Base-by-base conservation (phyloP, 2,797 vertebrate genomes). In the Neostethus bicornis region DNA sequence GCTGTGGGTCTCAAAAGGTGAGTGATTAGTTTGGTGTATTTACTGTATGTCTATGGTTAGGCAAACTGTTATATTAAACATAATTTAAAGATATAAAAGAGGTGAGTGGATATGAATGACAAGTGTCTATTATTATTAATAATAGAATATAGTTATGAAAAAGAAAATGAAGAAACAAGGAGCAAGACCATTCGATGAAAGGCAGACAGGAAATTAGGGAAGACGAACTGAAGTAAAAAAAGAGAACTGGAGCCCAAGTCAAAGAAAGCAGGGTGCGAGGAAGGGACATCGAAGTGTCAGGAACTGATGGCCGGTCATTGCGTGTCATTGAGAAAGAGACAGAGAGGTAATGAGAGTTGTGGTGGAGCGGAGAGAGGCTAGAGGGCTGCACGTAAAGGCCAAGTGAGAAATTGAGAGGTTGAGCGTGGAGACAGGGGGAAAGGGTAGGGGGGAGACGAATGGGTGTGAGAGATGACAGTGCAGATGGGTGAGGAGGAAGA, bases 321-420 rank as follows among this genome's bases (percentile, higher is more conserved):
- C 41, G 59, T 82, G 77, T 82, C 81, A 80, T 61, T 7, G 80
- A 52, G 52, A 61, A 53, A 70, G 71, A 75, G 69, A 74, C 69
- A 38, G 66, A 61, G 62, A 75, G 62, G 72, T 85, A 86, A 86
- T 81, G 77, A 85, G 81, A 83, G 70, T 61, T 31, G 23, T 59
- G 70, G 66, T 56, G 44, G 35, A 65, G 45, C 51, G 66, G 48
- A 57, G 47, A 55, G 62, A 57, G 68, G 79, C 73, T 73, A 77
- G 52, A 67, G 79, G 70, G 70, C 49, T 58, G 67, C 61, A 75
- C 20, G 42, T 58, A 79, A 86, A 88, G 83, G 78, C 73, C 83
- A 85, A 85, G 66, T 76, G 80, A 79, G 57, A 77, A 83, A 82
- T 67, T 75, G 79, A 83, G 80, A 85, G 71, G 69, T 70, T 69